A percentile compares a stretch with the other conserved stretches of the same genome.
Evolutionary conservation across 2,113 vertebrate species (phyloP).

Genomic region (Myotis lucifugus): DNA sequence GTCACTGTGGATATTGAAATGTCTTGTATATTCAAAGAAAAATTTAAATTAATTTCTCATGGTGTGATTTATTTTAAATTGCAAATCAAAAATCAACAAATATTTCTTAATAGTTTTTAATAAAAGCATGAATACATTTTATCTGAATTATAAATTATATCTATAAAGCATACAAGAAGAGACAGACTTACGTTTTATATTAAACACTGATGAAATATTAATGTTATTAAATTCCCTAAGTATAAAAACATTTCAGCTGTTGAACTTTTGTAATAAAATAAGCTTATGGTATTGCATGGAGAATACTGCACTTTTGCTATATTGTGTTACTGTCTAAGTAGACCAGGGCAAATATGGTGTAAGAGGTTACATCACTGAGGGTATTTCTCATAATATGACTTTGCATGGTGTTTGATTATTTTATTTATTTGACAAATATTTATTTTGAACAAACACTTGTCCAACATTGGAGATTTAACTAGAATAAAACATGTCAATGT

Average conservation of each 20-base stretch:
- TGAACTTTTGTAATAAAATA: not conserved
- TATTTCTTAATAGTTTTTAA: constrained; percentile 4
- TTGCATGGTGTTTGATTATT: not conserved
- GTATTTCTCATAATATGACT: not conserved
- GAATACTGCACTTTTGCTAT: not conserved
- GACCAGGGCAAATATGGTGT: not conserved
- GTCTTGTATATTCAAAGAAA: not conserved
- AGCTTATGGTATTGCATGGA: not conserved
- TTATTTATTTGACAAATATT: not conserved
- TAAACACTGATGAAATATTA: not conserved
- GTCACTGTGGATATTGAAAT: not conserved
- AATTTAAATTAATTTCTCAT: not conserved
- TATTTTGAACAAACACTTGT: not conserved
- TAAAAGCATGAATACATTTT: not conserved
- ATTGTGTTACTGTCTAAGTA: not conserved
- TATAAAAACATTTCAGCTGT: not conserved
- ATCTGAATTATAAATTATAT: not conserved
- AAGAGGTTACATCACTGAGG: not conserved
- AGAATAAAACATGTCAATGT: not conserved
- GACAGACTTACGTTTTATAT: not conserved
- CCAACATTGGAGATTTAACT: not conserved
- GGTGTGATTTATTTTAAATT: not conserved
- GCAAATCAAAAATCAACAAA: not conserved
- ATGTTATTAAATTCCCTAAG: not conserved
- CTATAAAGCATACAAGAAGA: not conserved